Base-by-base conservation (phyloP, 2,888 invertebrate species). In the Mimachlamys varia region DNA sequence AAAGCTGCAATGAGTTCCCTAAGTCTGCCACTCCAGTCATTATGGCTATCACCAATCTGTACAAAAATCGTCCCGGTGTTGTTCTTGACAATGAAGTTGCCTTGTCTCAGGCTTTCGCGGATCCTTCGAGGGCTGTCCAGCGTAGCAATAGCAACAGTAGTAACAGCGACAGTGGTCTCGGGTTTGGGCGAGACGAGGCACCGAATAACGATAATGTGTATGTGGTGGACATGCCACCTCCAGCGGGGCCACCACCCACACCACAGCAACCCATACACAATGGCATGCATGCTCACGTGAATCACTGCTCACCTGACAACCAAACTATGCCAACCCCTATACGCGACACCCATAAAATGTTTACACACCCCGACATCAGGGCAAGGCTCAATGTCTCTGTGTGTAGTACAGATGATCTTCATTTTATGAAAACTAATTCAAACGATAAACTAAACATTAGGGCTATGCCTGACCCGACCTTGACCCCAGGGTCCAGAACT, bases 151-250 rank as follows among this genome's bases (percentile, higher is more conserved):
- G 94, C 89, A 98, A 98, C 95, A 98, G 98, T 94, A 96, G 96
- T 37, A 99, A 98, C 0, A 99, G 98, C 94, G 99, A 99, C 96
- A 99, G 99, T 0, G 99, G 99, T 0, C 99, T 99, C 92, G 99
- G 99, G 0, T 99, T 99, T 38, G 94, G 95, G 0, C 92, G 91
- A 27, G 94, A 99, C 95, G 98, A 94, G 92, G 91, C 94, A 92
- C 92, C 88, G 19, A 94, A 92, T 94, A 95, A 93, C 95, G 96
- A 92, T 92, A 58, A 95, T 53, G 95, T 96, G 17, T 95, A 95
- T 89, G 95, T 96, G 38, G 95, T 95, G 17, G 96, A 96, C 89
- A 95, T 95, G 89, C 91, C 88, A 22, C 90, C 91, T 3, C 91
- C 91, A 13, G 88, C 90, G 15, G 90, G 89, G 0, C 91, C 90